Evolutionary conservation across 2,797 vertebrate species (phyloP), one percentile per base, ranked within the genome.

Genomic region (Paramormyrops hopkinsi): DNA sequence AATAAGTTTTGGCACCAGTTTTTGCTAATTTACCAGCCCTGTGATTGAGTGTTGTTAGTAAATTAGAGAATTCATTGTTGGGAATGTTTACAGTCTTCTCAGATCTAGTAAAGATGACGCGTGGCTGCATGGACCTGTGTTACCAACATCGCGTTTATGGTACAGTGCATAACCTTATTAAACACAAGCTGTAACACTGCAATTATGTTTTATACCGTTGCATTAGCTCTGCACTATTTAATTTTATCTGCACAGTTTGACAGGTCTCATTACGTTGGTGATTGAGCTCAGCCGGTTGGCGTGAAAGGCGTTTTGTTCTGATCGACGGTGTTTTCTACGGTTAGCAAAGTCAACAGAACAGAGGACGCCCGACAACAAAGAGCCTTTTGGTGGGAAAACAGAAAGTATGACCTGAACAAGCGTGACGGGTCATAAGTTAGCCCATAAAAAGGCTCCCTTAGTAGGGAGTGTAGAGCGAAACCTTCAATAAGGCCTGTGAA

Each of bases 301-400:
- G n/a, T 84, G 79, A 84, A 84, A 84, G n/a, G 22, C 17, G 19
- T 50, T 50, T 48, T 50, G n/a, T 50, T 84, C 79, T 2, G 79
- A 84, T 50, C 79, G 0, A 84, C 79, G 11, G 79, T n/a, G 79
- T 84, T 84, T 84, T 84, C n/a, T 22, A 11, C 46, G n/a, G 7
- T 50, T 50, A 50, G 79, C 79, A 50, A 84, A 84, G 41, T 84
- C 73, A 79, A 79, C 73, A 79, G 79, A 8, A 84, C 79, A 44
- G 79, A 46, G 46, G 19, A 50, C 8, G 8, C 2, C 41, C 7
- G 79, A 5, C n/a, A 8, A 50, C 79, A 50, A 84, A 84, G 79
- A 22, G 79, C 44, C 79, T 22, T 50, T 84, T 84, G 44, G 79
- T 22, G 46, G 22, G 46, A 84, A 84, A 84, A 46, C 79, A 50